Evolutionary conservation across 2,888 invertebrate species (phyloP).

Genomic region (Bombyx huttoni): DNA sequence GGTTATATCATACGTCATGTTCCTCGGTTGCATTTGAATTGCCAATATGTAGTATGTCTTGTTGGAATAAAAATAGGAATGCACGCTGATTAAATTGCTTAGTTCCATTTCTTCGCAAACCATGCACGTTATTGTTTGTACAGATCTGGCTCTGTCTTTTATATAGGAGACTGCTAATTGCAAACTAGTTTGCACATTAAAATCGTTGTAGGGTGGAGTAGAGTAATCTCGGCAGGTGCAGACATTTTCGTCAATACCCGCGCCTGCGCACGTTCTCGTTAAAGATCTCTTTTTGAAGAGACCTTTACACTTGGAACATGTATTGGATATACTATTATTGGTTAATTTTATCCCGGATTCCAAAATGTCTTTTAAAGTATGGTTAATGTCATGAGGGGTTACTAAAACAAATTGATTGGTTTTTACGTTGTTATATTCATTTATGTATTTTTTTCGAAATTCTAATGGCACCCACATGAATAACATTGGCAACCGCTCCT

Average conservation of each 20-base stretch:
- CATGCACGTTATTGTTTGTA: slow-evolving; percentile 30
- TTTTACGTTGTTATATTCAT: slow-evolving; percentile 70
- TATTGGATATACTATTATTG: slow-evolving; percentile 56
- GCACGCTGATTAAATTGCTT: slow-evolving; percentile 54
- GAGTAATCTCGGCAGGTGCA: slow-evolving; percentile 75
- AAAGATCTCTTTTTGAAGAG: slow-evolving; percentile 71
- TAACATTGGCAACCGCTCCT: slow-evolving; percentile 82
- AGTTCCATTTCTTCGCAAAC: slow-evolving; percentile 65
- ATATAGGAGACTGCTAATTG: slow-evolving; percentile 40
- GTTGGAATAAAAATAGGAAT: slow-evolving; percentile 34
- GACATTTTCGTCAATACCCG: slow-evolving; percentile 79
- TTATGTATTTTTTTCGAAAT: slow-evolving; percentile 66
- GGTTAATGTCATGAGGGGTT: slow-evolving; percentile 82
- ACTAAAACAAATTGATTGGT: slow-evolving; percentile 77
- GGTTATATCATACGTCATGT: slow-evolving; percentile 77
- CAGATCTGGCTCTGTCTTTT: slow-evolving; percentile 16
- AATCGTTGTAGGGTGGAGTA: slow-evolving; percentile 30
- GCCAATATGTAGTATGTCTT: slow-evolving; percentile 70
- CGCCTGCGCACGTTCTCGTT: slow-evolving; percentile 76
- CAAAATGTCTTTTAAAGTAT: slow-evolving; percentile 77
- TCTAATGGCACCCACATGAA: slow-evolving; percentile 77
- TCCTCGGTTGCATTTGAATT: slow-evolving; percentile 75
- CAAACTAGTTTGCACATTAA: slow-evolving; percentile 51
- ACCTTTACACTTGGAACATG: slow-evolving; percentile 76
- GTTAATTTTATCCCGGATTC: slow-evolving; percentile 15